These are phyloP conservation scores for Psylliodes chrysocephalus DNA, from an alignment of 2,888 invertebrate genomes.

Conservation along the genomic window DNA sequence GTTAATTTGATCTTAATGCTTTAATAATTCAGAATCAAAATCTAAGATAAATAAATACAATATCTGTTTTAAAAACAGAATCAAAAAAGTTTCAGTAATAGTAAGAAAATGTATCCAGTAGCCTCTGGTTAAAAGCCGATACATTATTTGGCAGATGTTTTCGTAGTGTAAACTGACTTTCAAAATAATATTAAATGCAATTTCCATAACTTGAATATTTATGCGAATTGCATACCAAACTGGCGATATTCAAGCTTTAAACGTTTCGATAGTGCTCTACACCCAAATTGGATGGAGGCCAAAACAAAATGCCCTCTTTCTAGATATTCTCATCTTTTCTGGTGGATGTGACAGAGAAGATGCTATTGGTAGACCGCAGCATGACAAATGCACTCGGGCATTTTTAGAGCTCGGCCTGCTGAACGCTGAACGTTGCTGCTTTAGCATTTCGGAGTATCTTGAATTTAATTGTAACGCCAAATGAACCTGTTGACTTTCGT, in stretches of 20 bases:
- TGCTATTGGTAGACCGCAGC: conserved; percentile 49
- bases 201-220: conserved; percentile 52
- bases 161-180: not conserved
- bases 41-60: too few species aligned
- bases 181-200: conserved; percentile 49
- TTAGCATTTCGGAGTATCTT: conserved; percentile 30
- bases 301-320: conserved; percentile 48
- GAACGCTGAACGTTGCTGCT: conserved; percentile 35
- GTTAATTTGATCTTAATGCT: too few species aligned
- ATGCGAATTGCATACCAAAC: conserved; percentile 50
- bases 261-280: conserved; percentile 50
- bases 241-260: conserved; percentile 49
- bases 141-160: too few species aligned
- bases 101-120: too few species aligned
- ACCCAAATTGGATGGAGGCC: conserved; percentile 57
- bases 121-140: too few species aligned
- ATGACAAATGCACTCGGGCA: conserved; percentile 57
- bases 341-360: conserved; percentile 45
- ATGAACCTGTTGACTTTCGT: conserved; percentile 27
- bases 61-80: too few species aligned
- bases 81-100: too few species aligned
- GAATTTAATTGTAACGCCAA: conserved; percentile 36
- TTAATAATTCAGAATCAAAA: too few species aligned
- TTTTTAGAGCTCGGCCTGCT: conserved; percentile 46
- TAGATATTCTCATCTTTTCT: conserved; percentile 46